These are phyloP conservation scores for Nibea albiflora DNA, from an alignment of 2,113 vertebrate genomes.

Conservation along the genomic window DNA sequence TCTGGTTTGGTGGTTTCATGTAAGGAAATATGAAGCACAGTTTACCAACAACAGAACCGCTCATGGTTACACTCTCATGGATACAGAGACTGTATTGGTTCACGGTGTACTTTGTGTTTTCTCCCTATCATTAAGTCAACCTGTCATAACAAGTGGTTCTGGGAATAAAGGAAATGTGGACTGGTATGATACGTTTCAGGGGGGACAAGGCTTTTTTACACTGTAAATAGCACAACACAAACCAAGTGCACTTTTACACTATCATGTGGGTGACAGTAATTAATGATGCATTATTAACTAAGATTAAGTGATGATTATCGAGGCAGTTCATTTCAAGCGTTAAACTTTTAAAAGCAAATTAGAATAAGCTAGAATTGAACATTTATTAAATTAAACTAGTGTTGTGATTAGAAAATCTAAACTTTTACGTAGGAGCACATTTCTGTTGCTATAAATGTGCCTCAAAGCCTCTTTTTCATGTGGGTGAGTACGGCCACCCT, in stretches of 20 bases:
- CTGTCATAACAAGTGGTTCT: conserved; percentile 34
- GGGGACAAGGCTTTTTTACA: background rate
- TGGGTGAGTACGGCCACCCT: background rate
- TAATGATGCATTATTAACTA: conserved; percentile 4
- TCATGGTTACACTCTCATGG: background rate
- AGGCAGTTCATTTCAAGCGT: background rate
- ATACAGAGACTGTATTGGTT: background rate
- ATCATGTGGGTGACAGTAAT: conserved; percentile 15
- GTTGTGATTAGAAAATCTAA: background rate
- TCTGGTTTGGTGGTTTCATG: conserved; percentile 9
- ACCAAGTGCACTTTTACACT: background rate
- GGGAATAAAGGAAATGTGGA: background rate
- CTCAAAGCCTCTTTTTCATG: background rate
- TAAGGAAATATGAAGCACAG: background rate
- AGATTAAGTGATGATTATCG: background rate
- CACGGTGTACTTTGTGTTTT: conserved; percentile 17
- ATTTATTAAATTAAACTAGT: background rate
- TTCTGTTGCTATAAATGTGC: background rate
- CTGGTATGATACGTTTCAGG: background rate
- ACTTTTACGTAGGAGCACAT: background rate
- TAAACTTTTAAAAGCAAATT: background rate
- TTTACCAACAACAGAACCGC: background rate
- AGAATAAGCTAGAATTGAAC: background rate
- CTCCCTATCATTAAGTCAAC: background rate
- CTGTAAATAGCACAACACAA: conserved; percentile 14